phyloP scores from a whole-genome alignment of 1,140 invertebrate species.

The Leptinotarsa lineolata region DNA sequence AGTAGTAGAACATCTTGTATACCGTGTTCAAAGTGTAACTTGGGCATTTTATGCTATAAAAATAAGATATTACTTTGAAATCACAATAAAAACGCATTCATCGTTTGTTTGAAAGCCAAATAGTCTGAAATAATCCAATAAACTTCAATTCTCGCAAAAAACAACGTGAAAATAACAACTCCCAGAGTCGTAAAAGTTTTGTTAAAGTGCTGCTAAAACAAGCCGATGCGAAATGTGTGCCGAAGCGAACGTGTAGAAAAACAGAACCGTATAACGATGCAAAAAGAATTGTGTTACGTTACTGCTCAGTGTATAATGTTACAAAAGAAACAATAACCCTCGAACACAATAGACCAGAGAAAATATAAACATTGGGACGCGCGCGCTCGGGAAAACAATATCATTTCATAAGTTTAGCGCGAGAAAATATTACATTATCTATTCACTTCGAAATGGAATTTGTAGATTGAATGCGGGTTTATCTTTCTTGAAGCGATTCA shows the following conservation, averaged over 20 bases:
- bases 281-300: not conserved
- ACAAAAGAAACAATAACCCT: constrained; percentile 6
- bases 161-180: constrained; percentile 1
- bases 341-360: not conserved
- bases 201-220: not conserved
- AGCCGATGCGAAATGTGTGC: constrained; percentile 1
- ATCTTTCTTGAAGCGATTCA: not conserved
- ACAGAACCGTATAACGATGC: not conserved
- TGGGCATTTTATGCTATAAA: too few relatives aligned
- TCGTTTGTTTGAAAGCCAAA: not conserved
- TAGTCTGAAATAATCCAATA: not conserved
- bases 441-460: constrained; percentile 1
- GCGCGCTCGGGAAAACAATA: not conserved
- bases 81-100: not conserved
- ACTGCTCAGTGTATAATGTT: not conserved
- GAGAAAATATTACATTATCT: constrained; percentile 9
- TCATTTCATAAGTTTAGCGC: not conserved
- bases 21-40: too few relatives aligned
- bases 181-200: not conserved
- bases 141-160: not conserved
- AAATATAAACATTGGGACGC: constrained; percentile 3
- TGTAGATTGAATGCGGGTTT: not conserved
- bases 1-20: too few relatives aligned
- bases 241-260: not conserved
- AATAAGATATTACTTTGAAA: too few relatives aligned